A percentile compares a stretch with the other conserved stretches of the same genome.
Evolutionary conservation across 2,113 vertebrate species (phyloP).

Genomic region (Psettodes erumei): DNA sequence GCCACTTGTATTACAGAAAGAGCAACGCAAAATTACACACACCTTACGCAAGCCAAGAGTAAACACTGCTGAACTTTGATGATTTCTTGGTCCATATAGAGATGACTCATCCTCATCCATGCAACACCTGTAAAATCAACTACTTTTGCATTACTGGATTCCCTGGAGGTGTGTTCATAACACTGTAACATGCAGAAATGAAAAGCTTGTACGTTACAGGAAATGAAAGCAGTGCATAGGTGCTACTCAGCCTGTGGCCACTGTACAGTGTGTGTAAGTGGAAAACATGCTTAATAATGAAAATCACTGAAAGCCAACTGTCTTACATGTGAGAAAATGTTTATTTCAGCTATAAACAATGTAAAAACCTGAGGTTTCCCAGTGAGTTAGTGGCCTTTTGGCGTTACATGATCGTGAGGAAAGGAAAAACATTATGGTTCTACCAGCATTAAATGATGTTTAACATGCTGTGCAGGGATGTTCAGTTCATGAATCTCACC

Average conservation of each 20-base stretch:
- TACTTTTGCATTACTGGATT: constrained; percentile 1
- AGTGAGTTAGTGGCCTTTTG: constrained; percentile 4
- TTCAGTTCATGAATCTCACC: constrained; percentile 17
- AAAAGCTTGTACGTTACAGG: not conserved
- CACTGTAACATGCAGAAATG: constrained; percentile 17
- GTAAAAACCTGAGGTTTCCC: constrained; percentile 2
- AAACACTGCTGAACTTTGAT: not conserved
- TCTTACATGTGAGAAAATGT: constrained; percentile 8
- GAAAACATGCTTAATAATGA: constrained; percentile 35
- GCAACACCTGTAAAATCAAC: constrained; percentile 15
- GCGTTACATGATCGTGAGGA: not conserved
- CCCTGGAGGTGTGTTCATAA: constrained; percentile 14
- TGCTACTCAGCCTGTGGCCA: constrained; percentile 1
- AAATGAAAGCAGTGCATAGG: constrained; percentile 8
- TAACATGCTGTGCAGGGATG: not conserved
- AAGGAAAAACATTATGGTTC: constrained; percentile 10
- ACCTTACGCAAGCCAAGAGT: not conserved
- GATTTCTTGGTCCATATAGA: not conserved
- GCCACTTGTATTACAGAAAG: not conserved
- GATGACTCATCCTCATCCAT: not conserved
- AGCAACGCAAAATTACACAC: not conserved
- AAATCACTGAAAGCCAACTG: constrained; percentile 17
- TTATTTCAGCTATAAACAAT: constrained; percentile 32
- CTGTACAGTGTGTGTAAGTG: not conserved
- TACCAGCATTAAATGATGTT: not conserved